Evolutionary conservation across 1,140 invertebrate genomes (phyloP), one percentile per base, ranked within the genome.

Genomic region (Lepidurus arcticus): DNA sequence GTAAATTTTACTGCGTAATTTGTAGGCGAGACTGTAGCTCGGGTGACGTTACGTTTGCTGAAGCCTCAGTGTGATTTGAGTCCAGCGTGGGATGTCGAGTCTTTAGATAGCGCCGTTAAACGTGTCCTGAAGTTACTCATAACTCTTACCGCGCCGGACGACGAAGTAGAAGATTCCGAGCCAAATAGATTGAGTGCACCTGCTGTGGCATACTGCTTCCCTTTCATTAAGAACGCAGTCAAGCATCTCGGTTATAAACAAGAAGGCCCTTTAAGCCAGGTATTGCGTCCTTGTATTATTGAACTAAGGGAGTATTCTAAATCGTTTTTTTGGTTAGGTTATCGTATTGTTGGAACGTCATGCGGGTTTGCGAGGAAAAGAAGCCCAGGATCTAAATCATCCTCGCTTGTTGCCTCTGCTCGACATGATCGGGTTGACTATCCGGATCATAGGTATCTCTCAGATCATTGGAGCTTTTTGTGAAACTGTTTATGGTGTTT

Each of bases 161-260:
- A 65, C 53, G 53, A 9, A 16, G 16, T 21, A 7, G 13, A 65
- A 21, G 13, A 13, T 7, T 65, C 53, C 8, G 9, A 65, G 21
- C 16, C 53, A 13, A 65, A 65, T 16, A 11, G 53, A 47, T 88
- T 94, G 53, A 88, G 88, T 5, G 90, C 90, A 0, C 90, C 93
- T 2, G 90, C 90, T 0, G 95, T 97, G 85, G 90, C 92, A 53
- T 96, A 93, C 82, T 87, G 90, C 34, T 97, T 95, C 84, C 91
- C 93, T 7, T 89, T 97, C 78, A 84, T 97, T 5, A 90, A 90
- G 91, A 78, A 82, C 94, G 44, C 82, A 87, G 8, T 85, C 85
- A 78, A 81, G 81, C 44, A 82, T 81, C n/a, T 79, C 16, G 53
- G 79, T 44, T 53, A 80, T 81, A 11, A 78, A 78, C 6, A 79